phyloP scores from a whole-genome alignment of 2,888 invertebrate species.

The Dioctria rufipes region DNA sequence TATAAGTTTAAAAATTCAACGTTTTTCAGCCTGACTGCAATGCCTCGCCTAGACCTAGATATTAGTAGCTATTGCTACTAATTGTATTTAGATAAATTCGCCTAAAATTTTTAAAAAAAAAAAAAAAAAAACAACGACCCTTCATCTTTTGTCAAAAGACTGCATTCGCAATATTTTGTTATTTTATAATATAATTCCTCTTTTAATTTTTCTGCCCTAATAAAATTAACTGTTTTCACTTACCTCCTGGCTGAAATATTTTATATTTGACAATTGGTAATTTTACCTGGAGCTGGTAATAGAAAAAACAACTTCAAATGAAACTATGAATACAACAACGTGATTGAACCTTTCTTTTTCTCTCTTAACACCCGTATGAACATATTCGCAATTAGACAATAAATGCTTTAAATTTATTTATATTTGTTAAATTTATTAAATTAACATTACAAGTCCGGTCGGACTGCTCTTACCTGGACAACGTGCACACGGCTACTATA shows the following conservation, averaged over 20 bases:
- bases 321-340: conserved; percentile 52
- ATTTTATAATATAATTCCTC: too few species aligned
- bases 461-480: conserved; percentile 34
- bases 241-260: conserved; percentile 31
- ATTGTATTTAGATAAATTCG: too few species aligned
- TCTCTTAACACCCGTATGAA: conserved; percentile 17
- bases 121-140: not conserved
- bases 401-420: conserved; percentile 10
- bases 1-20: too few species aligned
- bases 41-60: too few species aligned
- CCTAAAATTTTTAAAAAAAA: too few species aligned
- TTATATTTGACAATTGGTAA: conserved; percentile 14
- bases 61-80: too few species aligned
- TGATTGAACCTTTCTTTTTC: conserved; percentile 45
- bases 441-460: conserved; percentile 29
- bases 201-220: conserved; percentile 5
- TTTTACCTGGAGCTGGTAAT: conserved; percentile 47
- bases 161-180: not conserved
- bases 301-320: conserved; percentile 53
- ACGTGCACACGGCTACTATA: not conserved
- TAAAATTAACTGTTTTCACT: conserved; percentile 24
- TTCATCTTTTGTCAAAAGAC: not conserved
- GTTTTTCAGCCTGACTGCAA: not conserved
- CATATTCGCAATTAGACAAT: conserved; percentile 1
- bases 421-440: conserved; percentile 12